A percentile compares a stretch with the other conserved stretches of the same genome.
phyloP scores from a whole-genome alignment of 2,797 vertebrate genomes.

The Cephalopachus bancanus region DNA sequence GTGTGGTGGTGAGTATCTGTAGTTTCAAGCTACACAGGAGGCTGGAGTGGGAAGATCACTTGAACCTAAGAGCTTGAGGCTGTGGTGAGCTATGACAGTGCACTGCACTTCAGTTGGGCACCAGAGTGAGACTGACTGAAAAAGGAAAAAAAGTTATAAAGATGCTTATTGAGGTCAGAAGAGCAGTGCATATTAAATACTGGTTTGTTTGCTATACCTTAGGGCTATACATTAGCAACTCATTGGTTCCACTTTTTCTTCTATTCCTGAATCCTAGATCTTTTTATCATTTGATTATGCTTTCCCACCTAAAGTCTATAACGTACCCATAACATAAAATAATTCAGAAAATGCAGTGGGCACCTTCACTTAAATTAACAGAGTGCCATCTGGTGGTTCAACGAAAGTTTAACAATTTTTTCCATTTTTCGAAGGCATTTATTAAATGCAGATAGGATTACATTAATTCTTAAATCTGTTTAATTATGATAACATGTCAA shows the following conservation, averaged over 20 bases:
- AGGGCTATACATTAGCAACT: background rate
- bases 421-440: background rate
- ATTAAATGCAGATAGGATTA: background rate
- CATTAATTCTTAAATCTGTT: background rate
- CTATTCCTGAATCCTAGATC: background rate
- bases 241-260: background rate
- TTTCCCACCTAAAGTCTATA: background rate
- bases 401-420: background rate
- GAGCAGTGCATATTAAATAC: background rate
- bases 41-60: no score
- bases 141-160: no score
- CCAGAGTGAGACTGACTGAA: no score
- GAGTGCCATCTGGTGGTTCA: background rate
- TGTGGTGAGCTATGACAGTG: no score
- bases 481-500: background rate
- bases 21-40: no score
- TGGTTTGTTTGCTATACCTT: background rate
- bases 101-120: no score
- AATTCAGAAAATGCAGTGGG: background rate
- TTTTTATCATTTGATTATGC: background rate
- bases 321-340: slow-evolving; percentile 27
- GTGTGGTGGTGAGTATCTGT: no score
- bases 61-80: no score
- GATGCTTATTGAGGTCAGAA: no score
- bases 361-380: slow-evolving; percentile 1